Percentiles rank a stretch among this genome's conserved stretches.
These are phyloP conservation scores for Danaus melanippus DNA, from an alignment of 1,140 invertebrate genomes.

Conservation along the genomic window DNA sequence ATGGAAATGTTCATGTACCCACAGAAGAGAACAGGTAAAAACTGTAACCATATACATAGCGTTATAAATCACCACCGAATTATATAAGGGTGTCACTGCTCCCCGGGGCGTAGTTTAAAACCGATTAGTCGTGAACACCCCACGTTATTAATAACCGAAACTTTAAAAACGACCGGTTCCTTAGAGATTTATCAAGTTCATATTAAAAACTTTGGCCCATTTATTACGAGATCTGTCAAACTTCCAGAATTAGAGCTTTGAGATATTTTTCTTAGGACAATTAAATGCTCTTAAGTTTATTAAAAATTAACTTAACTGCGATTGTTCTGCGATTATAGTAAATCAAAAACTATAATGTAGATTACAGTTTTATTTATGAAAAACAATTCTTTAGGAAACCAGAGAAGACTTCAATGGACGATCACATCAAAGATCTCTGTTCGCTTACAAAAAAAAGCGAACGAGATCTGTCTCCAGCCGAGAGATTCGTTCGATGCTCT, in stretches of 20 bases:
- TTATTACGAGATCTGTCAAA: no score
- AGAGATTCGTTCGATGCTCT: slow-evolving; percentile 41
- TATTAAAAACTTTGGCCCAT: no score
- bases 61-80: not conserved
- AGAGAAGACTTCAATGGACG: slow-evolving; percentile 49
- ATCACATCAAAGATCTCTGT: slow-evolving; percentile 41
- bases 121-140: slow-evolving; percentile 6
- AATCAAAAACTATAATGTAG: no score
- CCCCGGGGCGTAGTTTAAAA: slow-evolving; percentile 11
- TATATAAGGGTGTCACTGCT: not conserved
- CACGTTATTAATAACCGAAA: not conserved
- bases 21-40: slow-evolving; percentile 42
- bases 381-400: slow-evolving; percentile 23
- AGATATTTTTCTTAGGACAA: no score
- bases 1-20: slow-evolving; percentile 39
- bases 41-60: not conserved
- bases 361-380: no score
- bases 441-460: slow-evolving; percentile 39
- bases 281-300: no score
- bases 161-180: no score
- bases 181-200: no score
- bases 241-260: no score
- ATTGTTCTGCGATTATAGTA: no score
- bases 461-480: slow-evolving; percentile 40
- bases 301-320: no score